phyloP scores from a whole-genome alignment of 2,797 vertebrate species.

The Pseudochirops cupreus region DNA sequence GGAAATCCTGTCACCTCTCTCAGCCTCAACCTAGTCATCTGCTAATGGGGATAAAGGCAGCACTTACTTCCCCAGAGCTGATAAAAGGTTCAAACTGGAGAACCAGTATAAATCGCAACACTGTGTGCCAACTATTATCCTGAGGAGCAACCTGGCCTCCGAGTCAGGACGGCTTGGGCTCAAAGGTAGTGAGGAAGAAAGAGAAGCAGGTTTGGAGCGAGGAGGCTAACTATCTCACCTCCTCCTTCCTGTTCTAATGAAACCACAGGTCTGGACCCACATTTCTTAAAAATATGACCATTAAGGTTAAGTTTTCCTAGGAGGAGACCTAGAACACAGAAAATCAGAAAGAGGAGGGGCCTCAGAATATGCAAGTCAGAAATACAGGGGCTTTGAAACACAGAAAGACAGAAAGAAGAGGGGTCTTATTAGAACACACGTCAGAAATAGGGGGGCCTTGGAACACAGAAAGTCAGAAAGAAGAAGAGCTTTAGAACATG shows the following conservation, averaged over 20 bases:
- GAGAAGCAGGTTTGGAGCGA: background rate
- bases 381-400: no score
- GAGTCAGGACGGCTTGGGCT: background rate
- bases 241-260: background rate
- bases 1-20: background rate
- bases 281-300: background rate
- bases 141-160: background rate
- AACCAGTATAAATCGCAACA: background rate
- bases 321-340: background rate
- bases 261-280: background rate
- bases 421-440: no score
- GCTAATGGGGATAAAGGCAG: background rate
- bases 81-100: background rate
- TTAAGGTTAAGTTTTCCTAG: background rate
- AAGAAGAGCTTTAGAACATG: no score
- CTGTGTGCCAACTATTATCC: background rate
- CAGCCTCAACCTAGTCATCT: background rate
- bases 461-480: no score
- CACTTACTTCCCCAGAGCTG: background rate
- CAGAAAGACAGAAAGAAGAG: no score
- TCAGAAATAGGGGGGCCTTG: no score
- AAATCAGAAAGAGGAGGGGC: no score
- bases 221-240: background rate
- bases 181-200: background rate
- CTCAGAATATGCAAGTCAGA: no score